phyloP scores from a whole-genome alignment of 2,797 vertebrate species.

The Melanotaenia boesemani region DNA sequence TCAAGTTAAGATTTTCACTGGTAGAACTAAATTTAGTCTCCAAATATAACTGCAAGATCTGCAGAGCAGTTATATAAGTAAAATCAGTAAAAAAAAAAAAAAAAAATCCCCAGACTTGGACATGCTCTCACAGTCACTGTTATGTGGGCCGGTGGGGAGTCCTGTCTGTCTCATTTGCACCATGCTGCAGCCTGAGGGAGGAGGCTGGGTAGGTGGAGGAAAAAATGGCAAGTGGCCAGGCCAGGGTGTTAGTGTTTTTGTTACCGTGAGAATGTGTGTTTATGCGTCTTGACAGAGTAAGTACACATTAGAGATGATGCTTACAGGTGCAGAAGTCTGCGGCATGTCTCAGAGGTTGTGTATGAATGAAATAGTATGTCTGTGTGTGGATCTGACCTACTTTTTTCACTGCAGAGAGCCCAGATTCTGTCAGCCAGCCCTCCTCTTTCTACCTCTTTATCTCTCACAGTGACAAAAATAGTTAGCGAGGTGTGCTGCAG shows the following conservation, averaged over 20 bases:
- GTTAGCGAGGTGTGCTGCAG: not conserved
- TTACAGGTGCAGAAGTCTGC: conserved; percentile 47
- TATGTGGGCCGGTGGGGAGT: conserved; percentile 58
- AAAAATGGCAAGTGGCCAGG: conserved; percentile 41
- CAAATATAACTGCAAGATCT: conserved; percentile 16
- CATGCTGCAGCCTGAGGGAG: conserved; percentile 50
- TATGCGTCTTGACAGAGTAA: conserved; percentile 23
- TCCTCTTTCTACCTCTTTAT: not conserved
- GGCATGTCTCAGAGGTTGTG: conserved; percentile 34
- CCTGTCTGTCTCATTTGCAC: conserved; percentile 51
- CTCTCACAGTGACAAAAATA: conserved; percentile 12
- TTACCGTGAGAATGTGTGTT: conserved; percentile 18
- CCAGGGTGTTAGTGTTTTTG: conserved; percentile 7
- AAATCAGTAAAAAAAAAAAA: conserved; percentile 21
- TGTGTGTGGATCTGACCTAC: conserved; percentile 69
- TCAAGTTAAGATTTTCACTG: not conserved
- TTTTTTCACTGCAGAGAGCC: conserved; percentile 63
- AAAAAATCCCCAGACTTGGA: conserved; percentile 1
- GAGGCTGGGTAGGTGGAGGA: conserved; percentile 37
- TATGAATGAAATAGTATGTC: conserved; percentile 51
- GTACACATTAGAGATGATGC: conserved; percentile 33
- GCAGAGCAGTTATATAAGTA: conserved; percentile 35
- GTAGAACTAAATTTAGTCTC: not conserved
- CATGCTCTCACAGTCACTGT: conserved; percentile 16
- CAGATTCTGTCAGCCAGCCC: conserved; percentile 29